Evolutionary conservation across 2,113 vertebrate genomes (phyloP), one percentile per base, ranked within the genome.

Genomic region (Petromus typicus): DNA sequence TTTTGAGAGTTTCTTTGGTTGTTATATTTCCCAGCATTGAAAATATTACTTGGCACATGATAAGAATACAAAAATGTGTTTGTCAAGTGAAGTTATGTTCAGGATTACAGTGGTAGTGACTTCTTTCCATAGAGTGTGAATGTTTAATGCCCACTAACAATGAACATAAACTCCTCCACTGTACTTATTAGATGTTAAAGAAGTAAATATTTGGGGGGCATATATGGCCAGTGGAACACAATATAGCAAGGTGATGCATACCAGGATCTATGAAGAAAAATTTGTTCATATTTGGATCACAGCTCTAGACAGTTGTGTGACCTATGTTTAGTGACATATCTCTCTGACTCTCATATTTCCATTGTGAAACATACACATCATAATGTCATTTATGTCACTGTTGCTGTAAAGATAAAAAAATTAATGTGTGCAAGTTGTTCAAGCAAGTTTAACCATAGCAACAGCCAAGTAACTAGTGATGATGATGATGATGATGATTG

Each of bases 151-250:
- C 17, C 59, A 59, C 25, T 32, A 75, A 30, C 76, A 57, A 91
- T 76, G 40, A 75, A 56, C 0, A 89, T 9, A 27, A 67, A 80
- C 23, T 30, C 37, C 8, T 32, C 2, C 17, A 51, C 34, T 8
- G 8, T 57, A 14, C 17, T 89, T 27, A 12, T 81, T 88, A 85
- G 30, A 75, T 61, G 43, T 40, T 56, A 69, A 67, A 67, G 25
- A 64, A 93, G 32, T 10, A 80, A 85, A 66, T 54, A 92, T 87
- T 69, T 94, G 12, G 45, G 37, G 20, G 61, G 30, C n/a, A 59
- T 13, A 40, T 40, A 69, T 40, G 48, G 32, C 34, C 25, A 75
- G 14, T 56, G 32, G 20, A 22, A 69, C 37, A 16, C 20, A 56
- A 5, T 54, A 66, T n/a, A 61, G 22, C 10, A 63, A 18, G 30